Evolutionary conservation across 2,888 invertebrate genomes (phyloP), one percentile per base, ranked within the genome.

Genomic region (Biston stratarius): DNA sequence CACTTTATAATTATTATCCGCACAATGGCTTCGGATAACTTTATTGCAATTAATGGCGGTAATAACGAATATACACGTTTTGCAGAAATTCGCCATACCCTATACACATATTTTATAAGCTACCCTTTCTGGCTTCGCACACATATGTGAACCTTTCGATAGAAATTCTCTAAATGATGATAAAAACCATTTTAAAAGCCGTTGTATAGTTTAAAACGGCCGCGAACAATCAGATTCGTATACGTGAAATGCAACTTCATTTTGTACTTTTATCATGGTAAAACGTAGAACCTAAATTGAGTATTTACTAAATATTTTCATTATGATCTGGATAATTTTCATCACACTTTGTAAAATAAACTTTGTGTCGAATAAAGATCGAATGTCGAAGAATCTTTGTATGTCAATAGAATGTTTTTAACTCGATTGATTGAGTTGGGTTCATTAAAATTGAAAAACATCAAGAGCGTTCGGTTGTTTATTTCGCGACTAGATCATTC

Each of bases 291-390:
- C 1, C 24, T 24, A 24, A 3, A 24, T 24, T 24, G 24, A 3
- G 24, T 24, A n/a, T 24, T 24, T 24, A 2, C 3, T 24, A 2
- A 24, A 24, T 24, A 24, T 24, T 24, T 24, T 24, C 24, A 3
- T 24, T 24, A 24, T 1, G 24, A 66, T 57, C 71, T 67, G 61
- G 57, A 61, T 69, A 74, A 69, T 70, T 55, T 69, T 74, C 70
- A 69, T 76, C 69, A 68, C 69, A 70, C 67, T 74, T 76, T 70
- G 70, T 70, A 56, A 67, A 71, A 64, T 62, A 72, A 72, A 73
- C 64, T 72, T 72, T 67, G 57, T 71, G 67, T 61, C 69, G 58
- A 70, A 70, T 59, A 65, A 72, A 74, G 24, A 24, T 24, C 24
- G 24, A 24, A 24, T 24, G 24, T 24, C 24, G 24, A 24, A 2